phyloP scores from a whole-genome alignment of 2,797 vertebrate genomes.

The Pelodytes ibericus region DNA sequence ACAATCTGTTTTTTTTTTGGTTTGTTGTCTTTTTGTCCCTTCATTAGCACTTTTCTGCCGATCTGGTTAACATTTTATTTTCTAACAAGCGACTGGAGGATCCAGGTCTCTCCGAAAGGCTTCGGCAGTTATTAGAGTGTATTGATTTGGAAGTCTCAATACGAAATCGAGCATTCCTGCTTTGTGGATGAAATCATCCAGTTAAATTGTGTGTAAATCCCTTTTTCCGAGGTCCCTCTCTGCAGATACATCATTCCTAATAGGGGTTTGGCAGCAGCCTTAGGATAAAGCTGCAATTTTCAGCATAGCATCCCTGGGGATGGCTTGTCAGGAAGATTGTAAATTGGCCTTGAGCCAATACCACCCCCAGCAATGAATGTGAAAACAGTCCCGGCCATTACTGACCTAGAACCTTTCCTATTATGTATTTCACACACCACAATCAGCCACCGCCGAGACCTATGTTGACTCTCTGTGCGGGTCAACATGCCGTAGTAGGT shows the following conservation, averaged over 20 bases:
- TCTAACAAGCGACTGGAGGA: slow-evolving; percentile 25
- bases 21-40: not conserved
- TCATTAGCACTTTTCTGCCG: slow-evolving; percentile 31
- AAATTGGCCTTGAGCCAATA: slow-evolving; percentile 18
- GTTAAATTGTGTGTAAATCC: slow-evolving; percentile 48
- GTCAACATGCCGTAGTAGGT: not conserved
- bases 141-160: slow-evolving; percentile 41
- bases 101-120: not conserved
- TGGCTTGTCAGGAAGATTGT: slow-evolving; percentile 32
- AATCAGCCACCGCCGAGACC: not conserved
- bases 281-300: slow-evolving; percentile 49
- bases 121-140: slow-evolving; percentile 33
- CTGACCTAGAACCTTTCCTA: slow-evolving; percentile 8
- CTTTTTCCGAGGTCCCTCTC: slow-evolving; percentile 23
- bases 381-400: slow-evolving; percentile 9
- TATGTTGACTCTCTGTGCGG: not conserved
- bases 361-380: slow-evolving; percentile 11
- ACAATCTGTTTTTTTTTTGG: not conserved
- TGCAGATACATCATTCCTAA: slow-evolving; percentile 39
- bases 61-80: slow-evolving; percentile 39
- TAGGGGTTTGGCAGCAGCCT: slow-evolving; percentile 37
- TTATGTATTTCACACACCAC: not conserved
- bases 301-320: slow-evolving; percentile 21
- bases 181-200: slow-evolving; percentile 46
- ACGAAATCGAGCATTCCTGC: slow-evolving; percentile 32